A percentile compares a stretch with the other conserved stretches of the same genome.
phyloP scores from a whole-genome alignment of 2,113 vertebrate genomes.

The Grantiella picta region DNA sequence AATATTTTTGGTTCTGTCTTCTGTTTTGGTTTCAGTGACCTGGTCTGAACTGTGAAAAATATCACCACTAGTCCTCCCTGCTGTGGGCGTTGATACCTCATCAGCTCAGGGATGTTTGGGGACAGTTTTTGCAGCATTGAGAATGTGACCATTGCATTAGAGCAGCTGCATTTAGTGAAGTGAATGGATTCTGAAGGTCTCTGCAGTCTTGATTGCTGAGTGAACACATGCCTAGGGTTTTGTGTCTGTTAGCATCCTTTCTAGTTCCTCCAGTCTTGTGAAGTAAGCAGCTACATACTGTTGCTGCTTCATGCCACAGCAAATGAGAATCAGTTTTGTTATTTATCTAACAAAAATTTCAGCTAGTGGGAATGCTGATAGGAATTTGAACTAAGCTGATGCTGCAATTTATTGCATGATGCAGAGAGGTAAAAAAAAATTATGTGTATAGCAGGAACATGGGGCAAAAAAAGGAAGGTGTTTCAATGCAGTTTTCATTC shows the following conservation, averaged over 20 bases:
- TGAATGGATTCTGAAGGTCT: neutral
- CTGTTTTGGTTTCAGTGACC: neutral
- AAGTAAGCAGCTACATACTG: neutral
- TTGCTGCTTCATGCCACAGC: neutral
- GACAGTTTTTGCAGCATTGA: neutral
- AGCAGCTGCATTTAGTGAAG: neutral
- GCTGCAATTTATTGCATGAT: neutral
- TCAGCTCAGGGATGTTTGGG: neutral
- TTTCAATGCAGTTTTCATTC: neutral
- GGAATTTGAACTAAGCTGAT: neutral
- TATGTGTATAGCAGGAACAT: neutral
- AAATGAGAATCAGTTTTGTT: neutral
- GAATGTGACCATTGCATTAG: neutral
- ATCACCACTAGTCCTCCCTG: neutral
- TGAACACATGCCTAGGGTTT: rapidly evolving
- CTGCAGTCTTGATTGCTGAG: neutral
- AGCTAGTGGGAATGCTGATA: neutral
- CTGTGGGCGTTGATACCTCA: neutral
- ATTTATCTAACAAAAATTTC: neutral
- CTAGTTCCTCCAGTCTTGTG: neutral
- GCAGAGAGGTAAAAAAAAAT: neutral
- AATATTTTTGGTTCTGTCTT: neutral
- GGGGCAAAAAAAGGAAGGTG: neutral
- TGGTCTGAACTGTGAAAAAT: neutral
- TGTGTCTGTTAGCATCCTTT: neutral